These are phyloP conservation scores for Drosophila willistoni DNA, from an alignment of 1,140 invertebrate species.

Conservation along the genomic window DNA sequence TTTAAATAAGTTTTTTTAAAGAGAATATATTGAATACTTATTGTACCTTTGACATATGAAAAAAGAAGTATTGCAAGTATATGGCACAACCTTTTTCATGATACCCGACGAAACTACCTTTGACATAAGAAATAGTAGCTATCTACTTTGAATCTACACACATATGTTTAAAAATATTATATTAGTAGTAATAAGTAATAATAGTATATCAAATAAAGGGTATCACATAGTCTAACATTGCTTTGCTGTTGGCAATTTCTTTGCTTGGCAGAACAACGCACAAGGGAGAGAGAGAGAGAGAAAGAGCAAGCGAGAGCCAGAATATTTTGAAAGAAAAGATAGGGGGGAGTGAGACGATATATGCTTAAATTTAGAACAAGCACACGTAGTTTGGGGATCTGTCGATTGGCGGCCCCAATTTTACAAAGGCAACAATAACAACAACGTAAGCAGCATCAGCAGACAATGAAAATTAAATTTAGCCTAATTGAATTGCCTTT, in stretches of 20 bases:
- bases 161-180: too few relatives aligned
- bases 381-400: slow-evolving; percentile 72
- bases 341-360: neutral
- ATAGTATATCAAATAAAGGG: neutral
- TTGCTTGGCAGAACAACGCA: slow-evolving; percentile 61
- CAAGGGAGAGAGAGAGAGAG: slow-evolving; percentile 27
- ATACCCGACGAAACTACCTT: too few relatives aligned
- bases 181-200: too few relatives aligned
- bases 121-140: too few relatives aligned
- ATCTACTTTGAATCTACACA: too few relatives aligned
- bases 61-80: too few relatives aligned
- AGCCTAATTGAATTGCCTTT: slow-evolving; percentile 60
- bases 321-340: neutral
- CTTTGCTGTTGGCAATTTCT: neutral
- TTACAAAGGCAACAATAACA: slow-evolving; percentile 24
- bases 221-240: neutral
- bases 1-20: too few relatives aligned
- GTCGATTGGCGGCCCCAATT: slow-evolving; percentile 65
- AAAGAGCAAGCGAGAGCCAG: slow-evolving; percentile 27
- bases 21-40: too few relatives aligned
- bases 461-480: slow-evolving; percentile 65
- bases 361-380: slow-evolving; percentile 70
- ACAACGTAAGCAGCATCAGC: slow-evolving; percentile 20
- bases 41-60: too few relatives aligned
- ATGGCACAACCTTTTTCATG: too few relatives aligned